phyloP scores from a whole-genome alignment of 2,888 invertebrate species.

The Philhelius pedissequus region DNA sequence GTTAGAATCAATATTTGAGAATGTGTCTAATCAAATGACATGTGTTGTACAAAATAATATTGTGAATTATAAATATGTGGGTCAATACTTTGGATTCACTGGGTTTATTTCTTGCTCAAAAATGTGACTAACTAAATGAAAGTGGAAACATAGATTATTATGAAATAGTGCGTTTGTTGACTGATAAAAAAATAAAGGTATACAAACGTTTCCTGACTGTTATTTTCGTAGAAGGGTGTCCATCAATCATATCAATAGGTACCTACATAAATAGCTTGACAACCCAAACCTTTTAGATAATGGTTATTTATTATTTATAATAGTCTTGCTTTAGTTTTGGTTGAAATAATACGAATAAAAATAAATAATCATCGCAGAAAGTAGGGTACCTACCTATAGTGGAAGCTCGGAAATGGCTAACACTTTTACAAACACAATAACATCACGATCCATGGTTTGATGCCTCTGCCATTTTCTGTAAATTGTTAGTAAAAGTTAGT shows the following conservation, averaged over 20 bases:
- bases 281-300: neutral
- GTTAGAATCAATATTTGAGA: neutral
- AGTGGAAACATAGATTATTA: conserved; percentile 52
- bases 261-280: conserved; percentile 42
- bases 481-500: conserved; percentile 13
- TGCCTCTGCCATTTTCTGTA: neutral
- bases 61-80: conserved; percentile 46
- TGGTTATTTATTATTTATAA: neutral
- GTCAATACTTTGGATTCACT: conserved; percentile 51
- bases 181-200: neutral
- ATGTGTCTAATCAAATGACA: neutral
- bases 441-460: neutral
- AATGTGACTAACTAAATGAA: conserved; percentile 43
- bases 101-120: neutral
- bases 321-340: neutral
- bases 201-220: conserved; percentile 29
- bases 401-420: neutral
- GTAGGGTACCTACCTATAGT: neutral
- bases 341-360: neutral
- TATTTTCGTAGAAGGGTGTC: neutral
- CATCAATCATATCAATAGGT: conserved; percentile 29
- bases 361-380: neutral
- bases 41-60: neutral
- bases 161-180: conserved; percentile 44
- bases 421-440: neutral